A percentile compares a stretch with the other conserved stretches of the same genome.
phyloP scores from a whole-genome alignment of 1,140 invertebrate species.

The Cherax destructor region DNA sequence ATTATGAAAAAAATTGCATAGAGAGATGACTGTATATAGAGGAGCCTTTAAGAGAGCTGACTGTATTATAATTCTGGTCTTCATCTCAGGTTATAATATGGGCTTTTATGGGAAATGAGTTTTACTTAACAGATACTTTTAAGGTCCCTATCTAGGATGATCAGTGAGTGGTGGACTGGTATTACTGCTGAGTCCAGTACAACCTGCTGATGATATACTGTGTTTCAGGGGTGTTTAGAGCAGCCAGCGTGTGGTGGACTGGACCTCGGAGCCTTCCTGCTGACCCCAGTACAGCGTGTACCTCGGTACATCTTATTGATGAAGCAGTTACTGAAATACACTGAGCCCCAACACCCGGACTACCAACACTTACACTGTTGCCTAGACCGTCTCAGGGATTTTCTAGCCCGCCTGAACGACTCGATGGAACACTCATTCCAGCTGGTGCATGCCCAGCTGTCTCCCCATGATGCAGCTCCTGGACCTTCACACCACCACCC shows the following conservation, averaged over 20 bases:
- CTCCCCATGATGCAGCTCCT: slow-evolving; percentile 6
- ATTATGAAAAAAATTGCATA: no score
- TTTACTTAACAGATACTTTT: no score
- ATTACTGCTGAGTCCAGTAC: no score
- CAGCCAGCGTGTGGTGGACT: slow-evolving; percentile 74
- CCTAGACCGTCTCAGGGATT: slow-evolving; percentile 74
- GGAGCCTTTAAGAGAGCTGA: no score
- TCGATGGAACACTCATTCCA: slow-evolving; percentile 76
- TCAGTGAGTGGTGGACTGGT: no score
- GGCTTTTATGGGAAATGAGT: no score
- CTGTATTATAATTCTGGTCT: no score
- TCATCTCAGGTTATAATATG: no score
- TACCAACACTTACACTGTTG: slow-evolving; percentile 73
- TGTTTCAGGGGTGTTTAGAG: slow-evolving; percentile 72
- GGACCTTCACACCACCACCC: slow-evolving; percentile 23
- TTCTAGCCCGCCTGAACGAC: slow-evolving; percentile 75
- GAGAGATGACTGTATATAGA: no score
- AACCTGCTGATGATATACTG: no score
- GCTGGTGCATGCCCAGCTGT: slow-evolving; percentile 71
- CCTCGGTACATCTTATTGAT: slow-evolving; percentile 76
- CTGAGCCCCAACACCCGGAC: slow-evolving; percentile 74
- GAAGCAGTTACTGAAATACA: slow-evolving; percentile 75
- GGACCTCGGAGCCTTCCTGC: slow-evolving; percentile 74
- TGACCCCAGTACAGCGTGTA: slow-evolving; percentile 76
- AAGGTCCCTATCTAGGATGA: no score